Evolutionary conservation across 2,113 vertebrate species (phyloP), one percentile per base, ranked within the genome.

Genomic region (Campylomormyrus tamandua): DNA sequence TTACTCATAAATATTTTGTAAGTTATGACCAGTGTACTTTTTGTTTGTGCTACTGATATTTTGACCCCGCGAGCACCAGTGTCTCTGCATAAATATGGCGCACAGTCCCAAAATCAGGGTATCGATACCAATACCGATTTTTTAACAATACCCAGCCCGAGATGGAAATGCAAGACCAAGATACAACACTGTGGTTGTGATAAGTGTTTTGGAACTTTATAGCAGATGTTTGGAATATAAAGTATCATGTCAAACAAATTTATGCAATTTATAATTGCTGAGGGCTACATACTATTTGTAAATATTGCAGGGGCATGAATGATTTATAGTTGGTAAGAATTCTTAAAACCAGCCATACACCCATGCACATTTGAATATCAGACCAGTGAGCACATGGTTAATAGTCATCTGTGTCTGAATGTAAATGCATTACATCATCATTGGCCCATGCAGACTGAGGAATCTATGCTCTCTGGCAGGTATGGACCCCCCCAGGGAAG

Each of bases 401-500:
- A 17, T 27, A 35, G 3, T 10, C 31, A 39, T 39, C 70, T 77
- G 10, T 39, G 27, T 77, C 13, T 42, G 35, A 35, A 42, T 39
- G n/a, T 77, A 39, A 35, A 77, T 80, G 35, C 15, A 39, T 77
- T 77, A 19, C 31, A 86, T 45, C 48, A 86, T 86, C 10, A 10
- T 52, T 19, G n/a, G 2, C n/a, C n/a, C 10, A n/a, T 87, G 21
- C 13, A 49, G 85, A 9, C 13, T 66, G 39, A 42, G 58, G 56
- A 45, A 62, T 88, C n/a, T 74, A 11, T 74, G 10, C 45, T 42
- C 27, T 92, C 42, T 10, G 27, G 49, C 93, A 99, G 98, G 97
- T 42, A 97, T 99, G 0, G 98, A 98, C 90, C 97, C 97, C 0
- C 98, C 98, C 0, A 97, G 94, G 93, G 97, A 98, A 87, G 92